phyloP scores from a whole-genome alignment of 2,888 invertebrate species.

The Acleris laterana region DNA sequence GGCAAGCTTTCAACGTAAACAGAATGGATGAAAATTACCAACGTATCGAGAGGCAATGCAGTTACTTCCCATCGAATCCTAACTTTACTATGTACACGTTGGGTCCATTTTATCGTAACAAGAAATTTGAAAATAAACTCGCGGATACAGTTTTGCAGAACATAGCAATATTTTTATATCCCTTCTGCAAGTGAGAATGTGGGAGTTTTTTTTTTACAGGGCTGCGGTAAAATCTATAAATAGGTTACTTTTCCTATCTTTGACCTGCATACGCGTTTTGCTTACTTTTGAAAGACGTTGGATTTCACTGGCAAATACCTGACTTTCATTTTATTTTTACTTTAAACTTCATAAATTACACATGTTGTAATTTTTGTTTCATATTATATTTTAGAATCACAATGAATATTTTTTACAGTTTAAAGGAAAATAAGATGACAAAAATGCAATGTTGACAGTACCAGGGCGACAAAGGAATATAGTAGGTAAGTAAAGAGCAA shows the following conservation, averaged over 20 bases:
- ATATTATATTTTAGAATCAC: no score
- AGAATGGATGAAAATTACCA: slow-evolving; percentile 34
- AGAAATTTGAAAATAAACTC: background rate
- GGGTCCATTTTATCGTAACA: slow-evolving; percentile 1
- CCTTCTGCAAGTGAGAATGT: no score
- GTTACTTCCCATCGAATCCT: background rate
- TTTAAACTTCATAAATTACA: no score
- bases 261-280: no score
- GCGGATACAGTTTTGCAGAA: slow-evolving; percentile 3
- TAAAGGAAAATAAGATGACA: background rate
- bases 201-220: no score
- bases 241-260: no score
- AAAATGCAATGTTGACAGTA: background rate
- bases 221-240: no score
- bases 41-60: slow-evolving; percentile 6
- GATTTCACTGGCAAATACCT: no score
- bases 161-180: background rate
- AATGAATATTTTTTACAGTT: no score
- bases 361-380: no score
- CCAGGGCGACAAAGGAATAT: slow-evolving; percentile 1
- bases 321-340: no score
- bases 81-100: slow-evolving; percentile 1
- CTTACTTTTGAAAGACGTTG: no score
- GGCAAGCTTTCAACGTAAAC: slow-evolving; percentile 23
- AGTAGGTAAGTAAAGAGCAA: background rate